Evolutionary conservation across 2,888 invertebrate species (phyloP), one percentile per base, ranked within the genome.

Genomic region (Argyresthia albistria): DNA sequence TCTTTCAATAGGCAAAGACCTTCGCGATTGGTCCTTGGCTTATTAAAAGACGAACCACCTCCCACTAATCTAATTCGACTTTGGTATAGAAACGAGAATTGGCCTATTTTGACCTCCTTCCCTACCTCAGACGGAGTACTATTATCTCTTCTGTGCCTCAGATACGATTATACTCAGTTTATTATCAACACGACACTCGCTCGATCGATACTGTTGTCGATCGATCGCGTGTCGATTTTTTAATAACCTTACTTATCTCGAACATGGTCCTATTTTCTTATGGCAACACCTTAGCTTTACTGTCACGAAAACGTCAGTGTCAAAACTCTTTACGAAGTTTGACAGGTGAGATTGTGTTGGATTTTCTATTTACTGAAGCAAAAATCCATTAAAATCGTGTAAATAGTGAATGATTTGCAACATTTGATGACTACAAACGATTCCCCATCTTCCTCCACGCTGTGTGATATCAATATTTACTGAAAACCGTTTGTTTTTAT

Each of bases 271-370:
- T 10, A 4, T 42, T 42, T 12, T 45, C 14, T 45, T 45, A 6
- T 45, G 4, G 9, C 6, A 15, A 14, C n/a, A n/a, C n/a, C 39
- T 4, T 39, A 39, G 39, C 39, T 39, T 39, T 25, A 25, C 25
- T 25, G 25, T 25, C 25, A 25, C 25, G 25, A 25, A 25, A 39
- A 39, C n/a, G 39, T 39, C 39, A 39, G 39, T 39, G 39, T 39
- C 39, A 45, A n/a, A 11, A n/a, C 35, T 65, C 69, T 70, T 71
- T 65, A 37, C 52, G 56, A 61, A 68, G 55, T 66, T 72, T 75
- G 74, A 73, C 75, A 80, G 80, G 80, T 81, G 62, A 61, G 71
- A 54, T 56, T 25, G 59, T 55, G 54, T 46, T 56, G 25, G 35
- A n/a, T 12, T 12, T 47, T 36, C 15, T 4, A 47, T 35, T 1